Evolutionary conservation across 2,888 invertebrate species (phyloP).

Genomic region (Amaurobius ferox): DNA sequence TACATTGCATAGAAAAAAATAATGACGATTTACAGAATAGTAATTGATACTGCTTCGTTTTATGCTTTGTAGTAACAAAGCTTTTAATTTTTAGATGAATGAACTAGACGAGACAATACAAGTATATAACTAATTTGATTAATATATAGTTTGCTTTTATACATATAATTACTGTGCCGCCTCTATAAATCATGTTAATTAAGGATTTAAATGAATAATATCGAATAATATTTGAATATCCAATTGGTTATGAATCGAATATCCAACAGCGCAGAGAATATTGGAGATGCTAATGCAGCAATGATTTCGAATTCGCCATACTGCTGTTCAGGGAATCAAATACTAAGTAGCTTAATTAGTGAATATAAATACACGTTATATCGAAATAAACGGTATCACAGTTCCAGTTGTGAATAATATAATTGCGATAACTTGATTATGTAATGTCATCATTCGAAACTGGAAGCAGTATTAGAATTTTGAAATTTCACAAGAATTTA

Average conservation of each 20-base stretch:
- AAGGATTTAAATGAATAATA: neutral
- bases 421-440: neutral
- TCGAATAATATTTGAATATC: neutral
- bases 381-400: neutral
- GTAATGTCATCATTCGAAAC: neutral
- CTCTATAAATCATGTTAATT: too few relatives aligned
- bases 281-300: neutral
- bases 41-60: too few relatives aligned
- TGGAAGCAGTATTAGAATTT: too few relatives aligned
- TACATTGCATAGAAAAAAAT: too few relatives aligned
- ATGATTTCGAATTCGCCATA: neutral
- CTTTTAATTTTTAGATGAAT: too few relatives aligned
- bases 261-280: slow-evolving; percentile 1
- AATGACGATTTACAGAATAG: too few relatives aligned
- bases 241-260: neutral
- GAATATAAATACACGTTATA: slow-evolving; percentile 1
- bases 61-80: too few relatives aligned
- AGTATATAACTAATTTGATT: too few relatives aligned
- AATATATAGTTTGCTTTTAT: too few relatives aligned
- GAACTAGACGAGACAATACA: too few relatives aligned
- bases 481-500: too few relatives aligned
- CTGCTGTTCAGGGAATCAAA: neutral
- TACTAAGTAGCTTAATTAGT: slow-evolving; percentile 6
- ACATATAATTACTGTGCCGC: too few relatives aligned
- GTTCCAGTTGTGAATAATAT: neutral